phyloP scores from a whole-genome alignment of 2,113 vertebrate species.

The Delphinapterus leucas region DNA sequence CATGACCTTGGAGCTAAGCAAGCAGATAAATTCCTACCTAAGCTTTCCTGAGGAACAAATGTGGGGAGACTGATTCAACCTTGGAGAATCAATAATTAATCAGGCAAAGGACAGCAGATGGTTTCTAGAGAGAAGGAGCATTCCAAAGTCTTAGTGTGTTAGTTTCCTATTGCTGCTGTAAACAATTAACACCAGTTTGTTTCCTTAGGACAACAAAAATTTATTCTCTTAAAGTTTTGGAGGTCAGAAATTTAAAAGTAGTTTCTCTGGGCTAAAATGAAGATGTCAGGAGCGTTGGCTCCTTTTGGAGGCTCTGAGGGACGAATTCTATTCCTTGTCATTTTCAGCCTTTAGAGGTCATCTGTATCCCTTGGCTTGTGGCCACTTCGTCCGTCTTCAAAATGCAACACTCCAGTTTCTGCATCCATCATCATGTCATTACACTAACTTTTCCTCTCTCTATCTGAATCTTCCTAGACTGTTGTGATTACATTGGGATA shows the following conservation, averaged over 20 bases:
- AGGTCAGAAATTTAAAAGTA: background rate
- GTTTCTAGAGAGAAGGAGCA: background rate
- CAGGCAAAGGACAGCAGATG: background rate
- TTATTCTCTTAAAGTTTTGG: background rate
- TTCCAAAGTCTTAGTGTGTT: background rate
- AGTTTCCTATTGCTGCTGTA: background rate
- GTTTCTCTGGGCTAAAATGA: background rate
- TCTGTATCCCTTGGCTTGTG: background rate
- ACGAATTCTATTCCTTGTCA: background rate
- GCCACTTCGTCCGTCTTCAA: background rate
- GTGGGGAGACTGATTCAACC: background rate
- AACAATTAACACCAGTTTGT: background rate
- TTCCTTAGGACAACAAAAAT: background rate
- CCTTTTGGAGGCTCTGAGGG: background rate
- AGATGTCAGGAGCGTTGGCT: rapidly evolving
- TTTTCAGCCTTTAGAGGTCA: background rate
- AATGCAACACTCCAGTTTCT: background rate
- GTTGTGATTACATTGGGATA: background rate
- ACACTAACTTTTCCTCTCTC: background rate
- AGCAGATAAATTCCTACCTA: background rate
- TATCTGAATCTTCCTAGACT: background rate
- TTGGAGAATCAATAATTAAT: background rate
- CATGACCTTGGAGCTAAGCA: background rate
- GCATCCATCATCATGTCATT: background rate
- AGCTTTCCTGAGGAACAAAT: background rate